Conservation (phyloP, 2,797 vertebrate genomes). For the Numenius phaeopus region DNA sequence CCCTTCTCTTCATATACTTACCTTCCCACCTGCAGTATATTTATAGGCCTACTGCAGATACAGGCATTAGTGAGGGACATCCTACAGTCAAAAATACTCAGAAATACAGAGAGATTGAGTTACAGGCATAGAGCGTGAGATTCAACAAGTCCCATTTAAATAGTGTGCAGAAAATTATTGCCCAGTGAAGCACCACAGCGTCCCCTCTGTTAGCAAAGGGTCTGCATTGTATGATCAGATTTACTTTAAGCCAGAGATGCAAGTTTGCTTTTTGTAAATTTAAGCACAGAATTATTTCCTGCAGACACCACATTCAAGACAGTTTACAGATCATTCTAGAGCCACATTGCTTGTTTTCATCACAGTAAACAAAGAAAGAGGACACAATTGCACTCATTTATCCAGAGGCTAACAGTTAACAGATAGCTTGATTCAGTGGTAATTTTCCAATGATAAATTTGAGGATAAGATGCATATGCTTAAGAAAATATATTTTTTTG, state of each 20-base stretch:
- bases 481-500: not conserved
- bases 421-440: not conserved
- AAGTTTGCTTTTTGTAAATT: constrained; percentile 46
- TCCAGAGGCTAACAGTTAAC: not conserved
- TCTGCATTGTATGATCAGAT: not conserved
- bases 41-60: constrained; percentile 96
- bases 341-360: not conserved
- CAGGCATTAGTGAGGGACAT: constrained; percentile 91
- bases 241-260: constrained; percentile 40
- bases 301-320: constrained; percentile 54
- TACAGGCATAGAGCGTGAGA: constrained; percentile 76
- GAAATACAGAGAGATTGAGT: constrained; percentile 85
- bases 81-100: constrained; percentile 94
- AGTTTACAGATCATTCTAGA: not conserved
- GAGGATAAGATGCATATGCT: not conserved
- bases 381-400: not conserved
- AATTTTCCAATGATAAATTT: constrained; percentile 5
- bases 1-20: constrained; percentile 93
- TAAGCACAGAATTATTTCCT: constrained; percentile 71
- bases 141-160: constrained; percentile 77
- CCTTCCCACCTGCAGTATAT: constrained; percentile 92
- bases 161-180: constrained; percentile 64
- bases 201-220: constrained; percentile 30
- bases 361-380: not conserved
- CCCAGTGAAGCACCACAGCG: constrained; percentile 31